Evolutionary conservation across 1,140 invertebrate species (phyloP).

Genomic region (Protaetia brevitarsis): DNA sequence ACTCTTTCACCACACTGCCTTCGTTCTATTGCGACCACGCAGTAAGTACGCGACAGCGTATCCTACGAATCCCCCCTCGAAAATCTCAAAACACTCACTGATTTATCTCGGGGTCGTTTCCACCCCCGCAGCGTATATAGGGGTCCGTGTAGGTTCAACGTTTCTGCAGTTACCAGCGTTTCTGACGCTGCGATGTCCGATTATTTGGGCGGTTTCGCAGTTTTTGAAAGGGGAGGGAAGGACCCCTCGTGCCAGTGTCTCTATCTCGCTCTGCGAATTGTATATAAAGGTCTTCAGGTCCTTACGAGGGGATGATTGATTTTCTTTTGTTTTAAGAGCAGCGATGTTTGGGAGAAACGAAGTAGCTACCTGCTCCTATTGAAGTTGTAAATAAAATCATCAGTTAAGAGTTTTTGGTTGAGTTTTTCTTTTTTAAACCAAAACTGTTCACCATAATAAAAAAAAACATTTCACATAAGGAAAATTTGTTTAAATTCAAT

Average conservation of each 20-base stretch:
- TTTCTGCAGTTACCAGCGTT: background rate
- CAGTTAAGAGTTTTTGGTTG: too few species aligned
- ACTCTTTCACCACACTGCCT: background rate
- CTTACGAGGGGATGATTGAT: background rate
- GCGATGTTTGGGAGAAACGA: background rate
- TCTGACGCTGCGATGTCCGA: background rate
- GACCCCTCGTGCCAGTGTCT: background rate
- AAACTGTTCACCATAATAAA: too few species aligned
- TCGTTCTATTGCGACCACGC: background rate
- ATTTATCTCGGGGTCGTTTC: constrained; percentile 27
- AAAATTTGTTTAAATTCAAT: too few species aligned
- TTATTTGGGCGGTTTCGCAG: constrained; percentile 17
- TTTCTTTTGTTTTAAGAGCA: background rate
- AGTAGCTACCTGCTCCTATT: background rate
- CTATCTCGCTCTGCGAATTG: too few species aligned
- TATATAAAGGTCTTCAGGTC: too few species aligned
- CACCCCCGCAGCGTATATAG: background rate
- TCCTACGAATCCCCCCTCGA: constrained; percentile 20
- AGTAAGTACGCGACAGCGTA: background rate
- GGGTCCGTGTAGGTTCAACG: background rate
- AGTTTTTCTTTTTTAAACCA: too few species aligned
- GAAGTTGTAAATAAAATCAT: background rate
- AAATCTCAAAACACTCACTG: constrained; percentile 31
- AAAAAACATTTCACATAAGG: too few species aligned
- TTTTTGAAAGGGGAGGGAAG: background rate